A percentile compares a stretch with the other conserved stretches of the same genome.
Conservation (phyloP, 2,113 vertebrate species). For the Cyprinodon tularosa region DNA sequence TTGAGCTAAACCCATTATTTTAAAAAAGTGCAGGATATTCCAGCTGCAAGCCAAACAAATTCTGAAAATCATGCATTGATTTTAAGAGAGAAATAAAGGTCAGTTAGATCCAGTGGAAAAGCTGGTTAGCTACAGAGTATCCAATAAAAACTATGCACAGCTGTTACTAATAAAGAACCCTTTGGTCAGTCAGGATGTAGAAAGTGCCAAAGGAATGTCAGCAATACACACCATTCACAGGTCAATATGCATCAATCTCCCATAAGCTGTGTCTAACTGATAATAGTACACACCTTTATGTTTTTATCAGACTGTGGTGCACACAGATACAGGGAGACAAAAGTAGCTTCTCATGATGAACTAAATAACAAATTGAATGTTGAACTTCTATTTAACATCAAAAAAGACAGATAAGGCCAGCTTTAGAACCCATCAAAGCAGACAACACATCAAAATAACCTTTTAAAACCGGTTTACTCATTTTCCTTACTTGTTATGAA, state of each 20-base stretch:
- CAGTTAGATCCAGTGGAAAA: constrained; percentile 42
- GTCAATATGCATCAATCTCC: constrained; percentile 32
- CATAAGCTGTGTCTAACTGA: constrained; percentile 28
- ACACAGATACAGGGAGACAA: background rate
- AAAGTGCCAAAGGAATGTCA: constrained; percentile 42
- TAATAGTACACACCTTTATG: constrained; percentile 16
- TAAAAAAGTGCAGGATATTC: constrained; percentile 23
- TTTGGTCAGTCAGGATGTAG: constrained; percentile 66
- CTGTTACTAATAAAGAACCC: constrained; percentile 61
- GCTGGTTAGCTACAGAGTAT: constrained; percentile 41
- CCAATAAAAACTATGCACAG: constrained; percentile 66
- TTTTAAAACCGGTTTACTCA: background rate
- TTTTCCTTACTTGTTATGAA: background rate
- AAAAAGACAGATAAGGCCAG: no score
- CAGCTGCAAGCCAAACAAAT: constrained; percentile 28
- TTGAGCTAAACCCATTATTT: constrained; percentile 37
- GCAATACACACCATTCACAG: constrained; percentile 35
- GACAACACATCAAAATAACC: no score
- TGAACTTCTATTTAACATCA: constrained; percentile 1
- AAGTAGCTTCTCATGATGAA: background rate
- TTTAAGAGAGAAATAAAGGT: constrained; percentile 66
- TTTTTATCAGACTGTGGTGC: constrained; percentile 15
- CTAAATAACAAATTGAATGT: constrained; percentile 9
- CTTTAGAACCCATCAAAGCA: no score
- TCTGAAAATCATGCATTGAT: constrained; percentile 59